A percentile compares a stretch with the other conserved stretches of the same genome.
phyloP scores from a whole-genome alignment of 2,888 invertebrate species.

The Metalampra italica region DNA sequence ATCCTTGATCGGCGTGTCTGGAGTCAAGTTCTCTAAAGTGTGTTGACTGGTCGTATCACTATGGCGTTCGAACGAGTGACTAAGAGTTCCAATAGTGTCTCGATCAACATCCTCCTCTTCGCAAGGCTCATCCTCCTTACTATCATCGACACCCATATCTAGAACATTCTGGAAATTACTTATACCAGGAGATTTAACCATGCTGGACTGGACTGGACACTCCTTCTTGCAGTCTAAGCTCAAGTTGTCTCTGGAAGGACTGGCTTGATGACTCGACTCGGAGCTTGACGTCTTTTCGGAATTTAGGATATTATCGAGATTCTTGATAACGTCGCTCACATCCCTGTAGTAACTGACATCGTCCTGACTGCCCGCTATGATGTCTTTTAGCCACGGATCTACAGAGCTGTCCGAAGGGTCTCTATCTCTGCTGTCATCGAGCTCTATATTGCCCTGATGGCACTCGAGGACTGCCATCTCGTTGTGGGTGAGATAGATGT shows the following conservation, averaged over 20 bases:
- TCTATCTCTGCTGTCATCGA: conserved; percentile 53
- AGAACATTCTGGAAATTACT: conserved; percentile 66
- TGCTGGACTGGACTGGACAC: conserved; percentile 56
- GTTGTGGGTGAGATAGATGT: conserved; percentile 67
- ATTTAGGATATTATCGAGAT: conserved; percentile 80
- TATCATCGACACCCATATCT: conserved; percentile 44
- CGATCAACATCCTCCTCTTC: conserved; percentile 59
- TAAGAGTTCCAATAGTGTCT: conserved; percentile 63
- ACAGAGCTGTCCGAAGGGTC: conserved; percentile 66
- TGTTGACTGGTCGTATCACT: conserved; percentile 64
- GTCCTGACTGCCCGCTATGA: conserved; percentile 77
- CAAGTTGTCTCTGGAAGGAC: conserved; percentile 71
- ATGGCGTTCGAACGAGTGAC: conserved; percentile 69
- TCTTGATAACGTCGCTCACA: conserved; percentile 81
- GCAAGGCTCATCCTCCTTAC: conserved; percentile 33
- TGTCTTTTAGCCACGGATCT: conserved; percentile 80
- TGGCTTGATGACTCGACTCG: conserved; percentile 77
- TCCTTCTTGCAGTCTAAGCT: conserved; percentile 71
- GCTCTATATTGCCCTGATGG: conserved; percentile 56
- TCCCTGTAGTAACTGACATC: conserved; percentile 80
- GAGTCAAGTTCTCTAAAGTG: conserved; percentile 65
- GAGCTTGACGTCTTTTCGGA: conserved; percentile 80
- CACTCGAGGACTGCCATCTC: conserved; percentile 61
- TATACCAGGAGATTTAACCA: conserved; percentile 71
- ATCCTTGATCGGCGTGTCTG: conserved; percentile 64